Conservation (phyloP, 2,888 invertebrate genomes). For the Trissonchulus latispiculum region DNA sequence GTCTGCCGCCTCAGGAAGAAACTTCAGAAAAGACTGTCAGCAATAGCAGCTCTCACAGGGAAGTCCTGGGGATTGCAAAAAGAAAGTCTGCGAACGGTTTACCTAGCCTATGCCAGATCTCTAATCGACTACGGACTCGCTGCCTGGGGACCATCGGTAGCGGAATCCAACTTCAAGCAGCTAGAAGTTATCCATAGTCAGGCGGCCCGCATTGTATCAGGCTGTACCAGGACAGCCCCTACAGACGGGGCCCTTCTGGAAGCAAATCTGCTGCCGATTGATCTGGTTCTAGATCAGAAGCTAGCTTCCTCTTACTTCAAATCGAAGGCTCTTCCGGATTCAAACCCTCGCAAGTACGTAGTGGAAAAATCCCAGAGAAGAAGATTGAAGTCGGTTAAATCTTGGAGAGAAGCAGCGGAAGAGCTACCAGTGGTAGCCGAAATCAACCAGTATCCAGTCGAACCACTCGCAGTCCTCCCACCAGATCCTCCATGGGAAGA, state of each 20-base stretch:
- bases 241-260: neutral
- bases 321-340: neutral
- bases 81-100: neutral
- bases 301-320: neutral
- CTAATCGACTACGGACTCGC: neutral
- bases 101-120: neutral
- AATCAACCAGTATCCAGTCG: too few relatives aligned
- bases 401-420: too few relatives aligned
- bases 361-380: too few relatives aligned
- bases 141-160: neutral
- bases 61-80: neutral
- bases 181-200: too few relatives aligned
- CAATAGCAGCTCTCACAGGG: neutral
- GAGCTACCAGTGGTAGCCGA: too few relatives aligned
- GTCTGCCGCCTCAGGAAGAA: neutral
- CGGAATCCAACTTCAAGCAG: neutral
- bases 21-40: neutral
- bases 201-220: too few relatives aligned
- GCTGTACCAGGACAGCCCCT: neutral
- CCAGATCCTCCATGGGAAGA: too few relatives aligned
- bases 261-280: neutral
- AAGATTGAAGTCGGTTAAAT: too few relatives aligned
- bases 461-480: too few relatives aligned
- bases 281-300: too few relatives aligned
- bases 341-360: neutral